phyloP scores from a whole-genome alignment of 2,888 invertebrate genomes.

The Poecilobothrus nobilitatus region DNA sequence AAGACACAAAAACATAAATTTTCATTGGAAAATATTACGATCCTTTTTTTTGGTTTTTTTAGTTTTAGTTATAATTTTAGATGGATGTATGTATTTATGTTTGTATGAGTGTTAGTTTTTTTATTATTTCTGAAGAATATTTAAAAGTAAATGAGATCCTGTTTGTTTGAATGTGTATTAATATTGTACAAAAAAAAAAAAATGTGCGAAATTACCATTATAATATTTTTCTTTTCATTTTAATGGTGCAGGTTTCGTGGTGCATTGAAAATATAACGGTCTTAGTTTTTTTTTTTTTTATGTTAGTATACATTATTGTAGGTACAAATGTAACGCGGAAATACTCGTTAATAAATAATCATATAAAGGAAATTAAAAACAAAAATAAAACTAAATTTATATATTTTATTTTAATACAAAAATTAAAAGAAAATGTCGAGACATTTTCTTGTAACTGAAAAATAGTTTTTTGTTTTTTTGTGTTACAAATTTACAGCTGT shows the following conservation, averaged over 20 bases:
- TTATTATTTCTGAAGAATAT: not conserved
- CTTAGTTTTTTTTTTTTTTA: no score
- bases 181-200: no score
- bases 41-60: not conserved
- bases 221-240: no score
- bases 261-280: not conserved
- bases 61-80: no score
- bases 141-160: not conserved
- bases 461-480: no score
- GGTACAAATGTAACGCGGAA: not conserved
- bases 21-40: not conserved
- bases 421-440: not conserved
- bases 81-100: not conserved
- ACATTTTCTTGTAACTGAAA: not conserved
- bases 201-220: no score
- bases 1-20: not conserved
- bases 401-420: not conserved
- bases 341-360: constrained; percentile 2
- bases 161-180: not conserved
- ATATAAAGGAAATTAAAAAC: not conserved
- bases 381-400: no score
- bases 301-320: no score
- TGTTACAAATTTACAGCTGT: no score
- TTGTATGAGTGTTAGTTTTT: not conserved
- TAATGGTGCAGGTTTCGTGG: not conserved